A percentile compares a stretch with the other conserved stretches of the same genome.
phyloP scores from a whole-genome alignment of 1,140 invertebrate genomes.

The Ceratosolen solmsi region DNA sequence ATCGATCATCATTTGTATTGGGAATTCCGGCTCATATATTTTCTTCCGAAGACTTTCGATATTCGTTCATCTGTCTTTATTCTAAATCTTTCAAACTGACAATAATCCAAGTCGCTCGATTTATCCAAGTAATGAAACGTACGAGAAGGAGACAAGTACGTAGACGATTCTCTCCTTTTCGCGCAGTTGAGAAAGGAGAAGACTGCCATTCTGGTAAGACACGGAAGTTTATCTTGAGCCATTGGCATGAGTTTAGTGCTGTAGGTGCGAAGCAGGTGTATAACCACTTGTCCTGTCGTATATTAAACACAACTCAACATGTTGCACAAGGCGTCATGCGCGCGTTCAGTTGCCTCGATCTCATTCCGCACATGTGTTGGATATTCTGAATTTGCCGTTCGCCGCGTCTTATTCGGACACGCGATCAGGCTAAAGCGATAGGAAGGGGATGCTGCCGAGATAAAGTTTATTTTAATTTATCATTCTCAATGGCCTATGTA shows the following conservation, averaged over 20 bases:
- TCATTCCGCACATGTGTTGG: conserved; percentile 1
- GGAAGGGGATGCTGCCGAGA: not conserved
- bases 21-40: too few species aligned
- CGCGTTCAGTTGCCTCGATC: not conserved
- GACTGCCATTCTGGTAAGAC: too few species aligned
- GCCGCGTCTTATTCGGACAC: not conserved
- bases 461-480: conserved; percentile 15
- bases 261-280: not conserved
- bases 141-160: too few species aligned
- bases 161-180: too few species aligned
- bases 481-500: not conserved
- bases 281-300: not conserved
- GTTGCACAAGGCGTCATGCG: not conserved
- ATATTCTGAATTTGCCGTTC: not conserved
- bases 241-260: not conserved
- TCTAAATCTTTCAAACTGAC: too few species aligned
- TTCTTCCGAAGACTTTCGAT: too few species aligned
- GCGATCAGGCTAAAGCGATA: not conserved
- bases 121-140: too few species aligned
- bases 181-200: too few species aligned
- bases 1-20: not conserved
- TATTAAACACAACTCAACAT: not conserved
- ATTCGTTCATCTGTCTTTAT: too few species aligned
- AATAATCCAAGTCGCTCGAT: too few species aligned
- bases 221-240: too few species aligned